These are phyloP conservation scores for Parazoanthus darwini DNA, from an alignment of 92 coral and sea anemone species.

Conservation along the genomic window DNA sequence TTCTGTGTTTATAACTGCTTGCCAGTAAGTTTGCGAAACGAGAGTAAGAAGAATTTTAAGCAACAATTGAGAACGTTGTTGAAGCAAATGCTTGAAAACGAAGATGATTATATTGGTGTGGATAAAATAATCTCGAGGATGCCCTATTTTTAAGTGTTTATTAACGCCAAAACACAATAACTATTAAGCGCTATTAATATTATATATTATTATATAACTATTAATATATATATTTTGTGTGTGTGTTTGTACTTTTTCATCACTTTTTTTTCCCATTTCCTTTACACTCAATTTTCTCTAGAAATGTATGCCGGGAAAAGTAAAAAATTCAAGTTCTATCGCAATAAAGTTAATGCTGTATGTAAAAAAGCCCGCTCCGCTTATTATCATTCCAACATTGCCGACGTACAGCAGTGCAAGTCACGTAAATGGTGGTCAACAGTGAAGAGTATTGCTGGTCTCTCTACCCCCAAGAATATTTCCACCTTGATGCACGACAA, in stretches of 20 bases:
- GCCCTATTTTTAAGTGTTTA: conserved; percentile 4
- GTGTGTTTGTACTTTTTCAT: too few species aligned
- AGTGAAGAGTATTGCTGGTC: too few species aligned
- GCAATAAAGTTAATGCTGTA: too few species aligned
- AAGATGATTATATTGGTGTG: conserved; percentile 30
- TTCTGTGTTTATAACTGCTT: conserved; percentile 22
- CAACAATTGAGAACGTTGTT: conserved; percentile 21
- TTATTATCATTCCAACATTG: too few species aligned
- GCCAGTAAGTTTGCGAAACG: conserved; percentile 5
- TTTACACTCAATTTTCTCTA: conserved; percentile 16
- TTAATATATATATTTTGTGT: too few species aligned
- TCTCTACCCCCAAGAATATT: too few species aligned
- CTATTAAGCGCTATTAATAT: conserved; percentile 13
- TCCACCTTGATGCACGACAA: too few species aligned
- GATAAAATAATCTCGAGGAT: conserved; percentile 19
- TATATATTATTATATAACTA: conserved; percentile 7
- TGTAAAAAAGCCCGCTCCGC: too few species aligned
- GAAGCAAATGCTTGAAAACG: background rate
- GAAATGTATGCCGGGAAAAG: background rate
- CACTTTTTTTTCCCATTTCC: conserved; percentile 9
- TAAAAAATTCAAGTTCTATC: too few species aligned
- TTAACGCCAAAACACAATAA: conserved; percentile 18
- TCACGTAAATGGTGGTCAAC: too few species aligned
- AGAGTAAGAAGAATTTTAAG: conserved; percentile 15
- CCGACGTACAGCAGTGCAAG: too few species aligned